phyloP scores from a whole-genome alignment of 2,888 invertebrate genomes.

The Clunio marinus region DNA sequence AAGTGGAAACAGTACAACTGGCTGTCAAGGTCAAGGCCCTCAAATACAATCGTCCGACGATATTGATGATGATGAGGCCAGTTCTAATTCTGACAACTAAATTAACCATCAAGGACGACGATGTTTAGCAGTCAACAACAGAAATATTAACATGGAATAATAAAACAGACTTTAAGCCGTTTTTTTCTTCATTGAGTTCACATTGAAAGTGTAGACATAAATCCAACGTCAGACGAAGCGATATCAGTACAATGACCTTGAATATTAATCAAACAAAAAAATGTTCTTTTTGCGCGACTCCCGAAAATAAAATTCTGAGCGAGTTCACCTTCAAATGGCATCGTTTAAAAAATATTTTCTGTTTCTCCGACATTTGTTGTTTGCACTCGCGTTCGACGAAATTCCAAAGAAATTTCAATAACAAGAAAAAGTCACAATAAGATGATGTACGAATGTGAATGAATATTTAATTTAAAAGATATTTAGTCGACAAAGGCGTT shows the following conservation, averaged over 20 bases:
- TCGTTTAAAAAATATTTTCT: background rate
- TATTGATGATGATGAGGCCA: slow-evolving; percentile 16
- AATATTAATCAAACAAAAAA: slow-evolving; percentile 4
- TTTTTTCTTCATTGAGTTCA: background rate
- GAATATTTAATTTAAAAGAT: too few relatives aligned
- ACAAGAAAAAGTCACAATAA: too few relatives aligned
- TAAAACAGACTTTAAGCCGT: too few relatives aligned
- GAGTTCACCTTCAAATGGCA: slow-evolving; percentile 30
- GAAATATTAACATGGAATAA: too few relatives aligned
- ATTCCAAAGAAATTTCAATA: too few relatives aligned
- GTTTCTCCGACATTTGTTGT: background rate
- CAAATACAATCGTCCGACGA: background rate
- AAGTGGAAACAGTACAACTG: slow-evolving; percentile 1
- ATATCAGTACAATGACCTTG: background rate
- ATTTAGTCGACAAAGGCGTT: too few relatives aligned
- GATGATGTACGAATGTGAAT: too few relatives aligned
- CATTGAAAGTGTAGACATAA: background rate
- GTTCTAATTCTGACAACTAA: slow-evolving; percentile 19
- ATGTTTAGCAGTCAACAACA: background rate
- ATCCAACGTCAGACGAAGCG: background rate
- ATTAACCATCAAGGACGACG: background rate
- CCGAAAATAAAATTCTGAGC: background rate
- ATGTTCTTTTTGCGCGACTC: background rate
- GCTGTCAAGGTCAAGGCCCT: slow-evolving; percentile 32
- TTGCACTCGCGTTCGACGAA: background rate